Evolutionary conservation across 2,113 vertebrate species (phyloP), one percentile per base, ranked within the genome.

Genomic region (Muntiacus reevesi): DNA sequence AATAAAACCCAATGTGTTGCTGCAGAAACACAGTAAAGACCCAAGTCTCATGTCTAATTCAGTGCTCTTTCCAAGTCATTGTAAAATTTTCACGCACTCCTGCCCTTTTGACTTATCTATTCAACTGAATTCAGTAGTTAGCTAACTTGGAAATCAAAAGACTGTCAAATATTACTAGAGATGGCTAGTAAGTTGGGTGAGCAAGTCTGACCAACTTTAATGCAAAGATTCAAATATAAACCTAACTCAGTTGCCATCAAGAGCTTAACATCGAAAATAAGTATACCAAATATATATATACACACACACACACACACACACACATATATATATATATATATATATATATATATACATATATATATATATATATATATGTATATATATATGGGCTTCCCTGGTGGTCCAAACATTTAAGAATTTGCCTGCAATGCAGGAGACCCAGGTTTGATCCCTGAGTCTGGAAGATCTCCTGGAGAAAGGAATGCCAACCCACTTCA

Each of bases 221-320:
- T 36, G 47, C 28, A 89, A 25, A 95, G 60, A 81, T 87, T 91
- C 85, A 96, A 95, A 60, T 16, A 57, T 59, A 92, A 92, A 89
- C 3, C 50, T n/a, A 87, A 83, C 19, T 94, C 30, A 57, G 27
- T 54, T 88, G 7, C 45, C 87, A 3, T 57, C 30, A 96, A 95
- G 10, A 83, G 78, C 7, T 1, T 74, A 21, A 50, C 12, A 57
- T 79, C 83, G 78, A 79, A 79, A 64, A 45, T 45, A 93, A 89
- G 79, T 74, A 74, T 74, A 74, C 2, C 2, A 47, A 47, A 47
- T 0, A 47, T 47, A 47, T 47, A 47, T 57, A 55, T 23, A 55
- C 54, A 2, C n/a, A n/a, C n/a, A n/a, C n/a, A n/a, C n/a, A n/a
- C n/a, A n/a, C n/a, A n/a, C n/a, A n/a, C n/a, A n/a, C n/a, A n/a